Evolutionary conservation across 2,888 invertebrate species (phyloP), one percentile per base, ranked within the genome.

Genomic region (Anarsia innoxiella): DNA sequence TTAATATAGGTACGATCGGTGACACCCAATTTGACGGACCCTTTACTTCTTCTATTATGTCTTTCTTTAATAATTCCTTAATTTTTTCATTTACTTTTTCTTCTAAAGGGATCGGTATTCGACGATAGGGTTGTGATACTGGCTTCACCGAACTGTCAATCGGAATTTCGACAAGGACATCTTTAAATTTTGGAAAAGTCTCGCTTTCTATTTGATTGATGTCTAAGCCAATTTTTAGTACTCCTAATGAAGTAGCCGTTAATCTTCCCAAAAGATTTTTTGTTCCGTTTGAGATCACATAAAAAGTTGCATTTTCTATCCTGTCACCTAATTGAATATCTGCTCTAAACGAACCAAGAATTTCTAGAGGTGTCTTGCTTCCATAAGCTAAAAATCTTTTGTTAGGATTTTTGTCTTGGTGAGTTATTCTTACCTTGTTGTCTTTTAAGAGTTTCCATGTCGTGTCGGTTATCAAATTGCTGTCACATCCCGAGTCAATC

Each of bases 331-430:
- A 15, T 14, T 28, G 23, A 5, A 49, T 37, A 10, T 12, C 1
- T 1, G 48, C 35, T 4, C 50, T 46, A 45, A 56, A 52, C 5
- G 48, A 48, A 2, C 50, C 50, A 23, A 42, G 3, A 2, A 48
- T 23, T 12, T 29, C 39, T 4, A 56, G 14, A 3, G 53, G 51
- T 10, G 10, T 12, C 3, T 37, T 27, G 25, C 35, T 37, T 3
- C 52, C 56, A 23, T 52, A 53, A 3, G 48, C 46, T 12, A 43
- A 4, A 13, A 52, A 45, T 0, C 8, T 37, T 39, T 46, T 46
- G n/a, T 46, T 34, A 4, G 45, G 32, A 10, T 23, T 30, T 8
- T 31, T 33, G 15, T 27, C 4, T 36, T 50, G 46, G 5, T 49
- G 44, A 1, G 5, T 6, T 3, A 42, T 34, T 13, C 4, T 1